phyloP scores from a whole-genome alignment of 1,140 invertebrate species.

The Calosoma granatense region DNA sequence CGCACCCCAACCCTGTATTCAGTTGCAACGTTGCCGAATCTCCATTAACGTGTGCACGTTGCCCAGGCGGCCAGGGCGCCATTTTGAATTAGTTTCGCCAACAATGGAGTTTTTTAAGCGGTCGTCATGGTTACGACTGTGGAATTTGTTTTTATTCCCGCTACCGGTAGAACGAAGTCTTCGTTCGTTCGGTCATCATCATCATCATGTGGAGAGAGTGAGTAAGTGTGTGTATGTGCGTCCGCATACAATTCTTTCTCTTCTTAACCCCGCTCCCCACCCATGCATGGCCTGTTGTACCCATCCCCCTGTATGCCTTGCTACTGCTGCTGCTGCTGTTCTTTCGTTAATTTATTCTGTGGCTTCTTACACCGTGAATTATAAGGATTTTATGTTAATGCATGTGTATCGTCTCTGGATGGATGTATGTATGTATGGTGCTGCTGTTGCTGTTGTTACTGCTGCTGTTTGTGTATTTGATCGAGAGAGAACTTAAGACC shows the following conservation, averaged over 20 bases:
- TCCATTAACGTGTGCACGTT: no score
- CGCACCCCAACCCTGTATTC: no score
- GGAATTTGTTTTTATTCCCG: conserved; percentile 5
- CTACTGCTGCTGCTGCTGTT: background rate
- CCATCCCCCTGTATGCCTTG: background rate
- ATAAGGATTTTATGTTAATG: conserved; percentile 8
- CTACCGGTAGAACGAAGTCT: no score
- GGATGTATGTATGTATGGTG: no score
- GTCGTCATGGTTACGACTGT: conserved; percentile 5
- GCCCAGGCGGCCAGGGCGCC: conserved; percentile 15
- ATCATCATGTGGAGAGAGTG: background rate
- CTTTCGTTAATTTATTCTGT: conserved; percentile 1
- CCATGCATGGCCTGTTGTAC: background rate
- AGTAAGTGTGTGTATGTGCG: no score
- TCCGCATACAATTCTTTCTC: no score
- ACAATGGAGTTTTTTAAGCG: conserved; percentile 26
- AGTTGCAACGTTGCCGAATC: no score
- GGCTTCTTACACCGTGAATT: conserved; percentile 7
- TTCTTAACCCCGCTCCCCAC: background rate
- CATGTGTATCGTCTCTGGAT: background rate
- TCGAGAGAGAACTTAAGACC: no score
- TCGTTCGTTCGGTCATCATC: no score
- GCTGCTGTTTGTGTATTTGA: background rate
- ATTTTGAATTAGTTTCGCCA: conserved; percentile 29
- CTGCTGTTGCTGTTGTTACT: no score